Conservation (phyloP, 2,888 invertebrate species). For the Cerceris rybyensis region DNA sequence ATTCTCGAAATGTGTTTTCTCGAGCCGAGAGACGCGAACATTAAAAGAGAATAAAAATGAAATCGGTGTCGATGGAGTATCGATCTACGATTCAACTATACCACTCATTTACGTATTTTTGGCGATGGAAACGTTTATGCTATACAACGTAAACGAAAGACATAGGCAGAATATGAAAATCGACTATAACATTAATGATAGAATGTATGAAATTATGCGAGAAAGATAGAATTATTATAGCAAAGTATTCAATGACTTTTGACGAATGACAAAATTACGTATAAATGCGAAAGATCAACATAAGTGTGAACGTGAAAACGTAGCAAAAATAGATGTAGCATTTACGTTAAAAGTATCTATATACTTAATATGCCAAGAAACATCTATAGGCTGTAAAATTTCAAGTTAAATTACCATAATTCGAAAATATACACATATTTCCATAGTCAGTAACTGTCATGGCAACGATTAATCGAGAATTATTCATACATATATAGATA, state of each 20-base stretch:
- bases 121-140: too few relatives aligned
- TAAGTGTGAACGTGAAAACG: constrained; percentile 13
- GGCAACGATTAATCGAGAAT: constrained; percentile 27
- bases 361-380: constrained; percentile 30
- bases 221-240: too few relatives aligned
- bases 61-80: too few relatives aligned
- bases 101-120: too few relatives aligned
- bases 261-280: constrained; percentile 12
- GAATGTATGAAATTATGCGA: too few relatives aligned
- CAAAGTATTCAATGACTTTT: not conserved
- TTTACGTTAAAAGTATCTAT: constrained; percentile 27
- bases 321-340: constrained; percentile 40
- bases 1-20: constrained; percentile 23
- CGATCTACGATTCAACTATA: too few relatives aligned
- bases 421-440: constrained; percentile 13
- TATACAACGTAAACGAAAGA: too few relatives aligned
- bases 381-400: constrained; percentile 31
- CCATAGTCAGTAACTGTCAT: constrained; percentile 9
- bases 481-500: constrained; percentile 18
- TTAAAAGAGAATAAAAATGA: not conserved
- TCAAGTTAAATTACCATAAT: constrained; percentile 17
- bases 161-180: too few relatives aligned
- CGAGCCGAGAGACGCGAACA: constrained; percentile 48
- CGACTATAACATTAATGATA: too few relatives aligned
- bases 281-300: constrained; percentile 6